Percentiles rank a stretch among this genome's conserved stretches.
Conservation (phyloP, 2,888 invertebrate species). For the Drosophila planitibia region DNA sequence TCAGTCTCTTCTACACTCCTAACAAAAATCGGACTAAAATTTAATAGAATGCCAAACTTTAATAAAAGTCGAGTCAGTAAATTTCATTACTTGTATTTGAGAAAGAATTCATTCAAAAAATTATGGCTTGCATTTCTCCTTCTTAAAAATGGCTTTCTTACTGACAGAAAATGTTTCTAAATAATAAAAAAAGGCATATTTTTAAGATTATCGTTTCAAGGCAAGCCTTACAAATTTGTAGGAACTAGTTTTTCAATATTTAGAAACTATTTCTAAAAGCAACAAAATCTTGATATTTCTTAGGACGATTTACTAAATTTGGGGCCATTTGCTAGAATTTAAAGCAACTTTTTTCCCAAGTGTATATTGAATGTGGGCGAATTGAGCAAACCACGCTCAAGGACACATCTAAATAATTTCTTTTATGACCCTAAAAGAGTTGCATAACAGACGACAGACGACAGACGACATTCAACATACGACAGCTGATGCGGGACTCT, state of each 20-base stretch:
- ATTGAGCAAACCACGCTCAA: constrained; percentile 20
- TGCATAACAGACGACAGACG: constrained; percentile 14
- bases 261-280: neutral
- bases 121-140: too few species aligned
- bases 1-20: neutral
- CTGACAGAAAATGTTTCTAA: neutral
- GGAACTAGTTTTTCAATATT: neutral
- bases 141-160: accelerated
- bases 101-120: too few species aligned
- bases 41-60: neutral
- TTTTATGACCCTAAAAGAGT: constrained; percentile 33
- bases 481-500: constrained; percentile 61
- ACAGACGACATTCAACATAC: constrained; percentile 55
- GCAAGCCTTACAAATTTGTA: neutral
- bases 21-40: neutral
- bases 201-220: neutral
- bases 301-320: too few species aligned
- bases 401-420: constrained; percentile 41
- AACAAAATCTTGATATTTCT: neutral
- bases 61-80: too few species aligned
- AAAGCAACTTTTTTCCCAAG: neutral
- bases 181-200: neutral
- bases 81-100: too few species aligned
- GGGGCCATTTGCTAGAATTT: neutral
- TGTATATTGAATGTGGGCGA: neutral